Percentiles rank a stretch among this genome's conserved stretches.
Evolutionary conservation across 2,888 invertebrate genomes (phyloP).

Genomic region (Lithophane leautieri): DNA sequence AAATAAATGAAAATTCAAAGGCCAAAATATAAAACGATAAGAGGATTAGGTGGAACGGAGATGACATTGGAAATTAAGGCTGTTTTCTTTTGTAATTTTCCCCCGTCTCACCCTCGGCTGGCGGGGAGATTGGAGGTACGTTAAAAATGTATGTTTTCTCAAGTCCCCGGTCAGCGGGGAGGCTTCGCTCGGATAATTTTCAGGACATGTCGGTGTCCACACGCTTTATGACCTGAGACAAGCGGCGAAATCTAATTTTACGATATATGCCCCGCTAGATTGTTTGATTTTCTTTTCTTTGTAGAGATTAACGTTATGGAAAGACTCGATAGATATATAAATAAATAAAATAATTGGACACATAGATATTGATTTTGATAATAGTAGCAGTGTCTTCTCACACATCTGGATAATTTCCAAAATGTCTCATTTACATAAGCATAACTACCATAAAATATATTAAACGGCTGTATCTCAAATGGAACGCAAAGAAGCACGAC

Average conservation of each 20-base stretch:
- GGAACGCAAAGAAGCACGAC: conserved; percentile 65
- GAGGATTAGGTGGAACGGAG: conserved; percentile 90
- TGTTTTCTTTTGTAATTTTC: conserved; percentile 90
- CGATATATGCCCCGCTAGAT: conserved; percentile 55
- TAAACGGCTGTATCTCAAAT: conserved; percentile 57
- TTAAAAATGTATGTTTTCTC: conserved; percentile 89
- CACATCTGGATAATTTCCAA: conserved; percentile 38
- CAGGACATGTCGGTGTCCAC: conserved; percentile 79
- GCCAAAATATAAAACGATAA: conserved; percentile 90
- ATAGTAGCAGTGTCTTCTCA: conserved; percentile 24
- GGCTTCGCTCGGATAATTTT: conserved; percentile 81
- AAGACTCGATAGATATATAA: not conserved
- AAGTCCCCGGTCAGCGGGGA: conserved; percentile 76
- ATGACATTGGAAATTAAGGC: conserved; percentile 91
- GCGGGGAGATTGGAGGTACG: conserved; percentile 76
- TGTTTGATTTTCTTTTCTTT: conserved; percentile 47
- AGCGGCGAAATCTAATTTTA: conserved; percentile 67
- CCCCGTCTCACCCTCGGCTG: conserved; percentile 84
- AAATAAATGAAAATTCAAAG: conserved; percentile 90
- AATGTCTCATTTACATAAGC: conserved; percentile 32
- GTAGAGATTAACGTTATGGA: conserved; percentile 18
- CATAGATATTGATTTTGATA: not conserved
- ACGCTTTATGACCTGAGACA: conserved; percentile 76
- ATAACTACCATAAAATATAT: conserved; percentile 50
- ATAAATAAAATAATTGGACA: too few relatives aligned